phyloP scores from a whole-genome alignment of 1,140 invertebrate genomes.

The Cecropterus lyciades region DNA sequence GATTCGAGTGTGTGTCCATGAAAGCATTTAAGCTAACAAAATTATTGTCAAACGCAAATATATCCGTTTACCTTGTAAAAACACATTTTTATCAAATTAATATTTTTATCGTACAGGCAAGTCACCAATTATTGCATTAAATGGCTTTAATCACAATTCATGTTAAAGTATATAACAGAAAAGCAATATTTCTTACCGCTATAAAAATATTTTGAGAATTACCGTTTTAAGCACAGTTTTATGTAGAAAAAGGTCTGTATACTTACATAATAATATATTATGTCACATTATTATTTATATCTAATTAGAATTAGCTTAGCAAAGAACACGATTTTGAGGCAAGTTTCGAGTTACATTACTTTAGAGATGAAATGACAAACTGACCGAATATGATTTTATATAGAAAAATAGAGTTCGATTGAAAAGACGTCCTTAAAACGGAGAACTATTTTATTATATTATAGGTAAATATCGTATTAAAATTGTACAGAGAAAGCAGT shows the following conservation, averaged over 20 bases:
- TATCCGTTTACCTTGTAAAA: background rate
- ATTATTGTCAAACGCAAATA: background rate
- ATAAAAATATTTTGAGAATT: slow-evolving; percentile 2
- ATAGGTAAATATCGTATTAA: slow-evolving; percentile 42
- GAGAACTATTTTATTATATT: slow-evolving; percentile 54
- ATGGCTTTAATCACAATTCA: background rate
- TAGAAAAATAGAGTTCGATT: slow-evolving; percentile 64
- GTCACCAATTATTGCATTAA: too few species aligned
- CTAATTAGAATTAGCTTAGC: slow-evolving; percentile 21
- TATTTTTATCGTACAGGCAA: too few species aligned
- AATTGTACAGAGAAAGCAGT: slow-evolving; percentile 59
- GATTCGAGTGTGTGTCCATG: background rate
- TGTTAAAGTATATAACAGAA: background rate
- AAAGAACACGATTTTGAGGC: slow-evolving; percentile 18
- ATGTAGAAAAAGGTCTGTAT: slow-evolving; percentile 5
- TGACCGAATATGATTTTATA: slow-evolving; percentile 21
- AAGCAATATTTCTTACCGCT: background rate
- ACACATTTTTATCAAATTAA: too few species aligned
- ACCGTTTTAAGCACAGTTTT: slow-evolving; percentile 6
- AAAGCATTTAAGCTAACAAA: background rate
- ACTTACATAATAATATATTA: slow-evolving; percentile 1
- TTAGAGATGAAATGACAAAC: background rate
- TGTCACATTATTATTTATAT: background rate
- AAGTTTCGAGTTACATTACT: slow-evolving; percentile 7
- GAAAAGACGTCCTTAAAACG: slow-evolving; percentile 51